Percentiles rank a stretch among this genome's conserved stretches.
phyloP scores from a whole-genome alignment of 2,888 invertebrate genomes.

The Cryptocephalus moraei region DNA sequence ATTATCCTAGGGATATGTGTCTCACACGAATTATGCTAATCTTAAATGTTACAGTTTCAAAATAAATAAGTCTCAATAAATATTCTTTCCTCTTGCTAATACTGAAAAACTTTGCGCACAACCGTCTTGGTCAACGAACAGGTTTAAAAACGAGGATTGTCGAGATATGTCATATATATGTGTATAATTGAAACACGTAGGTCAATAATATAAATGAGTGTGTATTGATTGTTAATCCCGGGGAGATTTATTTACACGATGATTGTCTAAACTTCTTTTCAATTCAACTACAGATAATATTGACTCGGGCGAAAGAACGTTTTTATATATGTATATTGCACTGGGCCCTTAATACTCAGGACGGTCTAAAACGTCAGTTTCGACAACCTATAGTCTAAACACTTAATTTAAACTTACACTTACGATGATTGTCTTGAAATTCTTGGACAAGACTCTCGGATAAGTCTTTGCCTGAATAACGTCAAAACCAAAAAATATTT shows the following conservation, averaged over 20 bases:
- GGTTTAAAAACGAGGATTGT: constrained; percentile 14
- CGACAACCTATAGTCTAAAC: constrained; percentile 8
- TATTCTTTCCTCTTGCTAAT: constrained; percentile 6
- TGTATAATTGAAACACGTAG: constrained; percentile 34
- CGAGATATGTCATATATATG: constrained; percentile 18
- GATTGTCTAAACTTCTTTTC: constrained; percentile 11
- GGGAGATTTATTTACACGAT: constrained; percentile 7
- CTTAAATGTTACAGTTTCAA: constrained; percentile 10
- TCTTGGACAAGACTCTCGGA: constrained; percentile 37
- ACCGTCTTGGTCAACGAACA: constrained; percentile 12
- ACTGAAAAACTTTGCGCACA: constrained; percentile 17
- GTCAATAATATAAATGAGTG: constrained; percentile 16
- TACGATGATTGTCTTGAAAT: constrained; percentile 38
- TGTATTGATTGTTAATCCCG: constrained; percentile 5
- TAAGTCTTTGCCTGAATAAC: constrained; percentile 31
- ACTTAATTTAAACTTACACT: constrained; percentile 17
- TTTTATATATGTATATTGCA: constrained; percentile 20
- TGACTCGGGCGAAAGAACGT: constrained; percentile 23
- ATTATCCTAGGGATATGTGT: constrained; percentile 28
- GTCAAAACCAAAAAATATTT: constrained; percentile 28
- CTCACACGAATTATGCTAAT: constrained; percentile 18
- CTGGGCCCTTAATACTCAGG: constrained; percentile 23
- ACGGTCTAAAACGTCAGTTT: constrained; percentile 9
- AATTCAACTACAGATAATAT: constrained; percentile 17
- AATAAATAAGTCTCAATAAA: constrained; percentile 8